phyloP scores from a whole-genome alignment of 30 jellyfish, hydroid and myxozoan species.

The Cassiopea xamachana region DNA sequence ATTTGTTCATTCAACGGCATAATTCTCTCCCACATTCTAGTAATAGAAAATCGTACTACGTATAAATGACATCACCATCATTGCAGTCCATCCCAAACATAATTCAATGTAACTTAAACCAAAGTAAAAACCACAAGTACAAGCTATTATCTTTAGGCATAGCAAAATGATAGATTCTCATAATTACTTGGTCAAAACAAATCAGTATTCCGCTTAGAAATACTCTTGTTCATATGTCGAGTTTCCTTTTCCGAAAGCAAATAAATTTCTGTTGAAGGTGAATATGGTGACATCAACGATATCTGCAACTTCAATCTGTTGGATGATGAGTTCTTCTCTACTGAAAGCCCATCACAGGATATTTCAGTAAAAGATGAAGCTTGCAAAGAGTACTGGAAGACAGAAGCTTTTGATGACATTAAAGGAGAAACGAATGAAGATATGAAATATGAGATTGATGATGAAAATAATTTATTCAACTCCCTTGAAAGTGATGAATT shows the following conservation, averaged over 20 bases:
- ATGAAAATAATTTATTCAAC: background rate
- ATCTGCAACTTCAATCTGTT: background rate
- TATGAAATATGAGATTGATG: background rate
- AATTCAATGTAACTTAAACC: no score
- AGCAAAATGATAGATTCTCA: no score
- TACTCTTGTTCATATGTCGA: background rate
- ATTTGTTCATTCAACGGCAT: no score
- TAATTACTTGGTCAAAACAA: no score
- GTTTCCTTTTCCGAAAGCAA: background rate
- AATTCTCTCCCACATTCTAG: no score
- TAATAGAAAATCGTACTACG: no score
- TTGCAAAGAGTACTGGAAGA: background rate
- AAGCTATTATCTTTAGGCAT: no score
- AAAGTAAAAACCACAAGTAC: no score
- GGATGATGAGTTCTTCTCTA: background rate
- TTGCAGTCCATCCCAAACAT: no score
- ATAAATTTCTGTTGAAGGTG: background rate
- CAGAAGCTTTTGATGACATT: background rate
- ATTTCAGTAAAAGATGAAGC: background rate
- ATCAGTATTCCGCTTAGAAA: background rate
- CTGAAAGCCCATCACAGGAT: background rate
- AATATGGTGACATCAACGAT: slow-evolving; percentile 5
- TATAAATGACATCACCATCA: no score
- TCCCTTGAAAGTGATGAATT: background rate
- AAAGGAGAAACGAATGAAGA: background rate